Evolutionary conservation across 1,140 invertebrate species (phyloP).

Genomic region (Drosophila orena): DNA sequence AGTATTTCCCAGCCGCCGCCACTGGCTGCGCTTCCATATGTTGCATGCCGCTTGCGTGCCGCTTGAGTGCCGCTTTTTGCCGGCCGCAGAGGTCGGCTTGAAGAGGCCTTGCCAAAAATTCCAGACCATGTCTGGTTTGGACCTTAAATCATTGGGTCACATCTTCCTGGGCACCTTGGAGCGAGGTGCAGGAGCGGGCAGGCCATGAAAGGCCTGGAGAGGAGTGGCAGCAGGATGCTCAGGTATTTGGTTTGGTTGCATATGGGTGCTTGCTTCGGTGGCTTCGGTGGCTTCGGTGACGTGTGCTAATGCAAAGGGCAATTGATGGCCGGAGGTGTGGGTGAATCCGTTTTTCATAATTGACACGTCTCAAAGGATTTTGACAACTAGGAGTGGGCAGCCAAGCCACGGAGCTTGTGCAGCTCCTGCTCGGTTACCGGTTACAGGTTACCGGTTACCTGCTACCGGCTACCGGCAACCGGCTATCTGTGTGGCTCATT

Average conservation of each 20-base stretch:
- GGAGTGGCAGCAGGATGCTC: no score
- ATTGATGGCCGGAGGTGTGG: slow-evolving; percentile 6
- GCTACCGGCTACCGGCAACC: no score
- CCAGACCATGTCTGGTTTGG: background rate
- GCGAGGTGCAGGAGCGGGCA: no score
- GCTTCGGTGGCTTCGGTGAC: slow-evolving; percentile 4
- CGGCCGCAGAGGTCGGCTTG: slow-evolving; percentile 13
- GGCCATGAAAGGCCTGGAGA: no score
- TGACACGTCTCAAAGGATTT: slow-evolving; percentile 21
- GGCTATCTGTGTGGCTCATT: slow-evolving; percentile 40
- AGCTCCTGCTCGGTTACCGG: background rate
- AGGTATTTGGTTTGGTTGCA: slow-evolving; percentile 10
- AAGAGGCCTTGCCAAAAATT: background rate
- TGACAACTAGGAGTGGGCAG: background rate
- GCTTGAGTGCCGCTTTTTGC: slow-evolving; percentile 20
- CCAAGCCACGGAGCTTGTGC: no score
- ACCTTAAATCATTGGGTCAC: slow-evolving; percentile 1
- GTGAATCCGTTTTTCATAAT: slow-evolving; percentile 28
- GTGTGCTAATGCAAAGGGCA: slow-evolving; percentile 18
- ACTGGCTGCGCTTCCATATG: slow-evolving; percentile 15
- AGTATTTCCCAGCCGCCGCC: slow-evolving; percentile 46
- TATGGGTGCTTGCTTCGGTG: background rate
- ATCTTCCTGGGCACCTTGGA: background rate
- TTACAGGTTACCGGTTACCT: no score
- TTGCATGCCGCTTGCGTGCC: slow-evolving; percentile 1